Conservation (phyloP, 2,797 vertebrate species). For the Hypotaenidia okinawae region DNA sequence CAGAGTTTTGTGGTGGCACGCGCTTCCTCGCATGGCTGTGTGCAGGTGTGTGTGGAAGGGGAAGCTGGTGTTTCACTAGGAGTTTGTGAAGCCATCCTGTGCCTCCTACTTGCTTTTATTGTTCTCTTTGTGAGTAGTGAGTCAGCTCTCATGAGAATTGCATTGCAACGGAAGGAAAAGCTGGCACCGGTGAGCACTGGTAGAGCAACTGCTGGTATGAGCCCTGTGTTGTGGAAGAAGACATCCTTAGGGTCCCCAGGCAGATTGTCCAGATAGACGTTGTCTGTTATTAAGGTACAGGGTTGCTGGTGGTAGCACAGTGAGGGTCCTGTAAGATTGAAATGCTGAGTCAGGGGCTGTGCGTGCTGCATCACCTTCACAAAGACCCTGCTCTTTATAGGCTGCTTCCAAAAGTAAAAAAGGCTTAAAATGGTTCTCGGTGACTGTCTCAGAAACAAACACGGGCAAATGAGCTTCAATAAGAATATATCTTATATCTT, state of each 20-base stretch:
- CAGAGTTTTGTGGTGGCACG: neutral
- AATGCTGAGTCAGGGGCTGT: neutral
- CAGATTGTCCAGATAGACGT: neutral
- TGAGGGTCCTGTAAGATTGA: fast-evolving
- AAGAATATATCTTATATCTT: neutral
- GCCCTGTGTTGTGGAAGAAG: neutral
- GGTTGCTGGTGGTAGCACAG: neutral
- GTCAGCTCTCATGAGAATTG: neutral
- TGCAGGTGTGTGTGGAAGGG: neutral
- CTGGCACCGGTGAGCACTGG: neutral
- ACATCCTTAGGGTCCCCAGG: too few relatives aligned
- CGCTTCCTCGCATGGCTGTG: neutral
- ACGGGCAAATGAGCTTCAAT: neutral
- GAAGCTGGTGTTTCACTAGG: neutral
- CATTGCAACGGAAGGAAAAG: neutral
- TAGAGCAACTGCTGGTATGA: neutral
- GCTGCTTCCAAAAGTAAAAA: neutral
- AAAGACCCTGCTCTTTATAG: neutral
- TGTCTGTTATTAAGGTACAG: neutral
- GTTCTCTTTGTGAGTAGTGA: neutral
- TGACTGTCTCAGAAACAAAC: neutral
- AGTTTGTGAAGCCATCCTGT: neutral
- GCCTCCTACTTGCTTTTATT: neutral
- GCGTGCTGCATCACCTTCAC: neutral
- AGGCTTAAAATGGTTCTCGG: neutral